A percentile compares a stretch with the other conserved stretches of the same genome.
These are phyloP conservation scores for Mesopsocus fuscifrons DNA, from an alignment of 2,888 invertebrate genomes.

Conservation along the genomic window DNA sequence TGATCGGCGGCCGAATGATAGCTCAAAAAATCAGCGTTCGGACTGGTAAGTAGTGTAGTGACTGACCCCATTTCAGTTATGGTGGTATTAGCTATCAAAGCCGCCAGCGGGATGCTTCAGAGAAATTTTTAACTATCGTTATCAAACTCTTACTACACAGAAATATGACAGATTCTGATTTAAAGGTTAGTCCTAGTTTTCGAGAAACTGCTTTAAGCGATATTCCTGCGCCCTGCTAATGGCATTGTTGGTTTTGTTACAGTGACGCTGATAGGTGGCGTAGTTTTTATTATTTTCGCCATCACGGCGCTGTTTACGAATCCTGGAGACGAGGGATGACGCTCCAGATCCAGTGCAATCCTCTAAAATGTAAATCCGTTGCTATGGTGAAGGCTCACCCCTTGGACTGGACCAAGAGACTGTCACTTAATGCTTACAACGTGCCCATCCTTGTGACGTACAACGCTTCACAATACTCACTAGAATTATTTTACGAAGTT, in stretches of 20 bases:
- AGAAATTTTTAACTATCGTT: too few relatives aligned
- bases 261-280: constrained; percentile 92
- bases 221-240: too few relatives aligned
- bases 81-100: constrained; percentile 9
- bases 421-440: too few relatives aligned
- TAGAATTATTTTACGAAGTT: too few relatives aligned
- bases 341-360: neutral
- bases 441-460: too few relatives aligned
- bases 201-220: too few relatives aligned
- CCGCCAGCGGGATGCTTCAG: neutral
- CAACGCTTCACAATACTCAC: too few relatives aligned
- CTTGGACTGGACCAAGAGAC: too few relatives aligned
- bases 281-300: constrained; percentile 89
- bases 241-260: constrained; percentile 31
- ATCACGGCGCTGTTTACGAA: constrained; percentile 76
- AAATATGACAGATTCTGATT: constrained; percentile 8
- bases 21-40: constrained; percentile 94
- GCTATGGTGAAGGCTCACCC: too few relatives aligned
- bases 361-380: too few relatives aligned
- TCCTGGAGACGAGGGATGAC: constrained; percentile 26
- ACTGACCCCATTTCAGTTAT: too few relatives aligned
- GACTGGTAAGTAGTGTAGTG: constrained; percentile 47
- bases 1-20: constrained; percentile 89
- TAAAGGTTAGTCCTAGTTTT: constrained; percentile 5
- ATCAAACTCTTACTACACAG: too few relatives aligned